Conservation (phyloP, 2,888 invertebrate species). For the Rhyacophila evoluta region DNA sequence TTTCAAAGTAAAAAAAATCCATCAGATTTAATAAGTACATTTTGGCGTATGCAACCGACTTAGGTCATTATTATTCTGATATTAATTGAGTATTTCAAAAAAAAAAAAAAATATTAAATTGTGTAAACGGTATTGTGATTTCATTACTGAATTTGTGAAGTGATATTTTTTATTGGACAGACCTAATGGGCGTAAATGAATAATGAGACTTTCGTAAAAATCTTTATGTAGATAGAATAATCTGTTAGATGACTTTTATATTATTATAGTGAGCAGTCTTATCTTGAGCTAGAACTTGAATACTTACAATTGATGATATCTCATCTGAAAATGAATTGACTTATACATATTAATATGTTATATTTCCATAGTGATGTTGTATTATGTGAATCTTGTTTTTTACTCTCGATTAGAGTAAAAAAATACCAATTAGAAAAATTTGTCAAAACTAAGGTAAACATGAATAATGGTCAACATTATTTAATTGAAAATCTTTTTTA, state of each 20-base stretch:
- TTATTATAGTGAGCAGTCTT: neutral
- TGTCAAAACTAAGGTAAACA: no score
- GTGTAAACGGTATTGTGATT: no score
- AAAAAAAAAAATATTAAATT: no score
- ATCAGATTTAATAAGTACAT: no score
- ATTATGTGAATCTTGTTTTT: no score
- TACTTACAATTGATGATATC: neutral
- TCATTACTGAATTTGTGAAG: neutral
- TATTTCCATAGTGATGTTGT: neutral
- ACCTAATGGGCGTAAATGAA: neutral
- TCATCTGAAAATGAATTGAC: neutral
- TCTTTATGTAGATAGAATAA: neutral
- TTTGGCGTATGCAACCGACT: no score
- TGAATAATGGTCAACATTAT: no score
- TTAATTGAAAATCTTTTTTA: neutral
- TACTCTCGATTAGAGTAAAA: neutral
- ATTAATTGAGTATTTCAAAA: no score
- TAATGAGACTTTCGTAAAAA: neutral
- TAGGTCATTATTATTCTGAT: no score
- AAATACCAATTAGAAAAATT: neutral
- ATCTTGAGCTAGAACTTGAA: neutral
- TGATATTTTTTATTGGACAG: neutral
- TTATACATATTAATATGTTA: neutral
- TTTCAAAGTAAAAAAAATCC: no score
- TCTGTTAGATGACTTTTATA: neutral